These are phyloP conservation scores for Luidia sarsii DNA, from an alignment of 53 echinoderm and acorn worm species.

Conservation along the genomic window DNA sequence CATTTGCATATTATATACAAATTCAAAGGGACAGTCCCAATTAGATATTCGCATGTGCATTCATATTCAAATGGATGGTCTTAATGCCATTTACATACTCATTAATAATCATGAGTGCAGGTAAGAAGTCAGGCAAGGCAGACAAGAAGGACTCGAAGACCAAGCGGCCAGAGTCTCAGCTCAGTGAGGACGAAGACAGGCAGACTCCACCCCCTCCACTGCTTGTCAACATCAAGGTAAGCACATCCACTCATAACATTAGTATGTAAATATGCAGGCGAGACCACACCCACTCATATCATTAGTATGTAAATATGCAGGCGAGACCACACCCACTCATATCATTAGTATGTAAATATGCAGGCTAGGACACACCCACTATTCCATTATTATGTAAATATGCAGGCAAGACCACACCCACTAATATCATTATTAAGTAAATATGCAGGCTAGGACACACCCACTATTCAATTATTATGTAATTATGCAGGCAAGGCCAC, in stretches of 20 bases:
- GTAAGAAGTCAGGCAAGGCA: slow-evolving; percentile 70
- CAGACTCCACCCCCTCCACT: slow-evolving; percentile 80
- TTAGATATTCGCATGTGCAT: too few relatives aligned
- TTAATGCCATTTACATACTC: too few relatives aligned
- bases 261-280: too few relatives aligned
- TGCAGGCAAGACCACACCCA: not conserved
- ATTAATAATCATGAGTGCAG: too few relatives aligned
- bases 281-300: not conserved
- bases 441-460: not conserved
- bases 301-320: too few relatives aligned
- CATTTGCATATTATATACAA: too few relatives aligned
- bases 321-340: not conserved
- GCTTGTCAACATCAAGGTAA: slow-evolving; percentile 54
- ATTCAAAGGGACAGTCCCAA: too few relatives aligned
- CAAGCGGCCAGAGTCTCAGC: slow-evolving; percentile 64
- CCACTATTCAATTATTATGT: not conserved
- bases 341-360: too few relatives aligned
- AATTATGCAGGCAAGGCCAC: too few relatives aligned
- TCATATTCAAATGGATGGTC: too few relatives aligned
- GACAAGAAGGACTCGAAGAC: slow-evolving; percentile 79
- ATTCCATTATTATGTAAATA: too few relatives aligned
- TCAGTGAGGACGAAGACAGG: slow-evolving; percentile 67
- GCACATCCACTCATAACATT: not conserved
- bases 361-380: not conserved
- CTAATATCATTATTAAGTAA: too few relatives aligned